Evolutionary conservation across 2,888 invertebrate genomes (phyloP).

Genomic region (Drosophila prolongata): DNA sequence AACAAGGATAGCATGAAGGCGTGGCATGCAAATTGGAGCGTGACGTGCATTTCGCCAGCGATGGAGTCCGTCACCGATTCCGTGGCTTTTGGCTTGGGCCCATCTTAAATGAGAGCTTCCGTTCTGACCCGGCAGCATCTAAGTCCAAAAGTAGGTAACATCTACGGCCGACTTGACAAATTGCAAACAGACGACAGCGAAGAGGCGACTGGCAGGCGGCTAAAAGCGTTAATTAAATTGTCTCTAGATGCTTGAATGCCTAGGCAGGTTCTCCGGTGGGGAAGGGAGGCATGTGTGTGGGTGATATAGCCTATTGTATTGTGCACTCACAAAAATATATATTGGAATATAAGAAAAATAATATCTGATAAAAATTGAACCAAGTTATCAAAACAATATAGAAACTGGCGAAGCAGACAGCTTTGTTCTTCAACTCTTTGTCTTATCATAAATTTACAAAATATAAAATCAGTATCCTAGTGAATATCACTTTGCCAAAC

Average conservation of each 20-base stretch:
- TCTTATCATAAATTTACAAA: no score
- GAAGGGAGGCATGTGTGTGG: neutral
- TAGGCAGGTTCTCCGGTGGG: slow-evolving; percentile 37
- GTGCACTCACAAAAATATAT: slow-evolving; percentile 1
- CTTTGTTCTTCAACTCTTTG: no score
- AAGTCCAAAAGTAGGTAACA: slow-evolving; percentile 55
- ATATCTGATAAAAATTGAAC: neutral
- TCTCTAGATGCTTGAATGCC: slow-evolving; percentile 64
- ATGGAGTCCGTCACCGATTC: slow-evolving; percentile 5
- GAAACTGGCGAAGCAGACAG: no score
- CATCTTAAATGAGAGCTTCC: slow-evolving; percentile 32
- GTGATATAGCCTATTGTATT: neutral
- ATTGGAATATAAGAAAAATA: neutral
- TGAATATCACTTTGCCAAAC: no score
- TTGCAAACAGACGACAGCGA: slow-evolving; percentile 52
- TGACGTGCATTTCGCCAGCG: slow-evolving; percentile 73
- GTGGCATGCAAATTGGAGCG: slow-evolving; percentile 75
- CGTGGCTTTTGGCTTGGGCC: slow-evolving; percentile 9
- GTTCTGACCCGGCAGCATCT: slow-evolving; percentile 18
- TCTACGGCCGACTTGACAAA: slow-evolving; percentile 32
- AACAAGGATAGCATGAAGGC: slow-evolving; percentile 16
- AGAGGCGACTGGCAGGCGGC: slow-evolving; percentile 34
- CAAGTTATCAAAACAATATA: no score
- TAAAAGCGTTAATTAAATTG: slow-evolving; percentile 77
- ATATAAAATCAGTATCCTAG: no score